Base-by-base conservation (phyloP, 2,888 invertebrate genomes). In the Ichneumoninae sp. region DNA sequence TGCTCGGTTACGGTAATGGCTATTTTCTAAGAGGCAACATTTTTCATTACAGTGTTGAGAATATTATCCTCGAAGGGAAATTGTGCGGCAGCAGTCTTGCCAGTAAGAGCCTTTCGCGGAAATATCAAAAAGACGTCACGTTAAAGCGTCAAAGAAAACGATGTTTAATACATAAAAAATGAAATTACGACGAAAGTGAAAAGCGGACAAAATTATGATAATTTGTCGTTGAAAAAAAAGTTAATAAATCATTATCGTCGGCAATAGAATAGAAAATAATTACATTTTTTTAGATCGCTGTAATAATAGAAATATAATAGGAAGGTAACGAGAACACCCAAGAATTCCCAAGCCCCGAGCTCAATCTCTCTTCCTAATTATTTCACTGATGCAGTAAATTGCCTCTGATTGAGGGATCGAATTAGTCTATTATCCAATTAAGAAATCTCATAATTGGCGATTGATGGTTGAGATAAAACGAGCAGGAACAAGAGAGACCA, bases 381-480 rank as follows among this genome's bases (percentile, higher is more conserved):
- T 75, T 36, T 36, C 62, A 57, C 54, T 47, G 19, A 16, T 66
- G 26, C 19, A 60, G 60, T 60, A 69, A 80, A 80, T 57, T 80
- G 74, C 60, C 57, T 69, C 60, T 75, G 57, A 80, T 80, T 80
- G 74, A 69, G 57, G 40, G 80, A 80, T 75, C 74, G 80, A 60
- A 80, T 80, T 75, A 62, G 50, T 60, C 62, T 68, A 68, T 80
- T 33, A 75, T 75, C 69, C 80, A 75, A 69, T 80, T 50, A 68
- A 1, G 68, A 10, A 57, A 60, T 57, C 57, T 57, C 26, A 57
- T 57, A 57, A 26, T 50, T 69, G 40, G 68, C 80, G 40, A 69
- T 80, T 69, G 26, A 68, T 40, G 68, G 74, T 75, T 26, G 22
- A 68, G 80, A 80, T 74, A 60, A 22, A 80, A 50, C 36, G 8